phyloP scores from a whole-genome alignment of 2,888 invertebrate genomes.

The Ceratothoa steindachneri region DNA sequence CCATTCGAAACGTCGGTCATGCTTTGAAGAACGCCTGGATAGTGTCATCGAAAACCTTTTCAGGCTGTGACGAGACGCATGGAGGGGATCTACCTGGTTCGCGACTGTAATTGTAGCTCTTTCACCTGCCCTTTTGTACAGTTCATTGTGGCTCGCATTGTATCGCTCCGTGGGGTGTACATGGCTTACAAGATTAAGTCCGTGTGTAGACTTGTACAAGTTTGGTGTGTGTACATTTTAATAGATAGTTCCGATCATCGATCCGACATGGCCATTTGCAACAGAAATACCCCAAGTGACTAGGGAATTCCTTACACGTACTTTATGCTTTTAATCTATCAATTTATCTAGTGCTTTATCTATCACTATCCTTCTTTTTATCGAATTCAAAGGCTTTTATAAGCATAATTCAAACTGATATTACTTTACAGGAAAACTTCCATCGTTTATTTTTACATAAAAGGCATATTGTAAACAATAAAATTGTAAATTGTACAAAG shows the following conservation, averaged over 20 bases:
- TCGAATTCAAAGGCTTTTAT: too few species aligned
- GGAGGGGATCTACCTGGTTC: not conserved
- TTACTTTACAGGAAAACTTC: too few species aligned
- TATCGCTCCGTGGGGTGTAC: not conserved
- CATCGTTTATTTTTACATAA: too few species aligned
- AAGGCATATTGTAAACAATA: too few species aligned
- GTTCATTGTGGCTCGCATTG: not conserved
- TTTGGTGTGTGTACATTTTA: not conserved
- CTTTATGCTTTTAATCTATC: too few species aligned
- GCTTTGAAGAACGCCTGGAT: not conserved
- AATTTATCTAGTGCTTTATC: too few species aligned
- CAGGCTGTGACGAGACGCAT: not conserved
- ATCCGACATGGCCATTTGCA: conserved; percentile 15
- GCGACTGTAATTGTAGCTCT: conserved; percentile 5
- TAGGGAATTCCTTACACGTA: too few species aligned
- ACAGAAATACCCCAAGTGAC: too few species aligned
- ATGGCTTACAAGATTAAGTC: conserved; percentile 4
- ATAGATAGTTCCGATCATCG: conserved; percentile 7
- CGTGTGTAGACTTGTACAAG: not conserved
- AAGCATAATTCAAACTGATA: too few species aligned
- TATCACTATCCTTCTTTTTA: too few species aligned
- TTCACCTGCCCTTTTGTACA: conserved; percentile 10
- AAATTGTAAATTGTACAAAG: too few species aligned
- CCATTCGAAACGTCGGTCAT: conserved; percentile 8
- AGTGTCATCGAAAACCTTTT: conserved; percentile 10